phyloP scores from a whole-genome alignment of 2,797 vertebrate genomes.

The Sandelia bainsii region DNA sequence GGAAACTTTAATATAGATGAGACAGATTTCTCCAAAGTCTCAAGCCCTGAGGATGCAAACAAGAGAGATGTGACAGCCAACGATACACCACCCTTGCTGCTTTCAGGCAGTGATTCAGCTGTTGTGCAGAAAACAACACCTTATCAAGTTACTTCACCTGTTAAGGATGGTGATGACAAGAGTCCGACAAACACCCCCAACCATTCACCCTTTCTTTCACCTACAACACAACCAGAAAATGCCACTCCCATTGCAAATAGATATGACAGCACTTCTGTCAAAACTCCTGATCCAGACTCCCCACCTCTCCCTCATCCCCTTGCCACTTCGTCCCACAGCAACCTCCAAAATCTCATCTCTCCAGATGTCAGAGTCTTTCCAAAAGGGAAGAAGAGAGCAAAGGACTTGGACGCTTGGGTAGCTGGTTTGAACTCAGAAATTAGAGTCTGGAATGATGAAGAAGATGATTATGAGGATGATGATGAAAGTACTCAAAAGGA shows the following conservation, averaged over 20 bases:
- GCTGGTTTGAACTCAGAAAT: conserved; percentile 70
- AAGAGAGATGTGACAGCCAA: neutral
- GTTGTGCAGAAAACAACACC: conserved; percentile 4
- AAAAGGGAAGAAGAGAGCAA: conserved; percentile 41
- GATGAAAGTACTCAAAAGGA: conserved; percentile 81
- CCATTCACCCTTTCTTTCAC: conserved; percentile 43
- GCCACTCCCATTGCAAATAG: neutral
- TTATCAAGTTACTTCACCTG: conserved; percentile 25
- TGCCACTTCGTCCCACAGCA: conserved; percentile 20
- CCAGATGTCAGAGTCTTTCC: conserved; percentile 7
- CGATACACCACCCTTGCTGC: neutral
- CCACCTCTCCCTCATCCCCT: neutral
- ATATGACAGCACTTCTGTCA: conserved; percentile 3
- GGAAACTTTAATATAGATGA: conserved; percentile 60
- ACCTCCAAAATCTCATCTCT: conserved; percentile 28
- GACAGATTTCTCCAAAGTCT: conserved; percentile 65
- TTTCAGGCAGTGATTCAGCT: conserved; percentile 21
- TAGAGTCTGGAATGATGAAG: conserved; percentile 59
- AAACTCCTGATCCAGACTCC: neutral
- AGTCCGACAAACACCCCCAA: conserved; percentile 75
- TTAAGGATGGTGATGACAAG: conserved; percentile 58
- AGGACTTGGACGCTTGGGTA: conserved; percentile 70
- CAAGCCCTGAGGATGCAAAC: conserved; percentile 30
- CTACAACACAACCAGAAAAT: neutral
- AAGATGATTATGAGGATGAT: conserved; percentile 70